Evolutionary conservation across 2,797 vertebrate species (phyloP), one percentile per base, ranked within the genome.

Genomic region (Capromys pilorides): DNA sequence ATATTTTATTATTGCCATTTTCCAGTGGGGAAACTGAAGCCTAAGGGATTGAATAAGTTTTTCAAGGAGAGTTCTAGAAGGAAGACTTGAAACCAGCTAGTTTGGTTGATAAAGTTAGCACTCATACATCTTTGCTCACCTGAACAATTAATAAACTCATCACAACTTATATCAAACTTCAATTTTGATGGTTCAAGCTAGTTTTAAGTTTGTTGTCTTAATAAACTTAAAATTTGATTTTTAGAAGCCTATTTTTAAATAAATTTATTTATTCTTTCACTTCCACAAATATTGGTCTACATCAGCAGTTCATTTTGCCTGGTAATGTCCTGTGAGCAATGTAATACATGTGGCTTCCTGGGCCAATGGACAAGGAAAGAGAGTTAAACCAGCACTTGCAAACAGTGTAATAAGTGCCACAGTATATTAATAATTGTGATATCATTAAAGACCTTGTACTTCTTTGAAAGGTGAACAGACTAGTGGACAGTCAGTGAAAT

Each of bases 1-100:
- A n/a, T n/a, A 6, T 75, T 88, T 95, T 78, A 45, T 91, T 7
- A 82, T 49, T 12, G 10, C 16, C 69, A 33, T 79, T 88, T 79
- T 86, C 26, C 5, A 59, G 36, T 84, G 45, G 84, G 59, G 71
- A 94, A 94, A 71, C 21, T 24, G 24, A 78, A 82, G 26, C 5
- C 13, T 16, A 1, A 81, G 80, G 54, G 16, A n/a, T 62, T 21
- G 86, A 62, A 22, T 91, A 61, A 67, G 16, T 16, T 90, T 91
- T 45, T 31, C 28, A 91, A 86, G 36, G 13, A 16, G 59, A 73
- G 33, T 71, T 39, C 12, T 57, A 80, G 80, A 85, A 13, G 4
- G 19, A 69, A 81, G 24, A 67, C 24, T 54, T 61, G 12, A 88
- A 77, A 45, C 16, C 21, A 83, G 31, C 28, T 39, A 7, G 14